Conservation (phyloP, 2,113 vertebrate species). For the Tachysurus vachellii region DNA sequence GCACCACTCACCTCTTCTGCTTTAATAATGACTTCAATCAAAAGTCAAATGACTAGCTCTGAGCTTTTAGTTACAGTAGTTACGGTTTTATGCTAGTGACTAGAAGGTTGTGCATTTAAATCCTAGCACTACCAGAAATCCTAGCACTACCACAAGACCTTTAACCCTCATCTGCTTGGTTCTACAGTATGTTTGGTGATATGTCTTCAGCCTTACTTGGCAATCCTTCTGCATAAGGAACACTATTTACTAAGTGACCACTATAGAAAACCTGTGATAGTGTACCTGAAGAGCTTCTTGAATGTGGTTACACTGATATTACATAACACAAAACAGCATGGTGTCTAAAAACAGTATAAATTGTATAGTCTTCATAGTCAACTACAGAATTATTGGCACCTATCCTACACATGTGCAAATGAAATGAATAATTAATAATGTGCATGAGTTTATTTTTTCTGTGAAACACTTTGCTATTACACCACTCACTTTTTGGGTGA, state of each 20-base stretch:
- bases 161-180: not conserved
- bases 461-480: not conserved
- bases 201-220: not conserved
- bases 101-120: not conserved
- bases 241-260: not conserved
- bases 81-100: not conserved
- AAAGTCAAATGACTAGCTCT: not conserved
- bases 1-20: not conserved
- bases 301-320: not conserved
- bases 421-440: not conserved
- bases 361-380: conserved; percentile 6
- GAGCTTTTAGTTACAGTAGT: not conserved
- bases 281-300: not conserved
- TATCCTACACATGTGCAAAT: not conserved
- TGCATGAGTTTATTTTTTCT: not conserved
- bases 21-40: not conserved
- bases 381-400: conserved; percentile 21
- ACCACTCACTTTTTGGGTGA: too few species aligned
- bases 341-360: conserved; percentile 14
- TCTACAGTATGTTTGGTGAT: not conserved
- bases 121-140: not conserved
- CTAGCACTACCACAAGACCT: too few species aligned
- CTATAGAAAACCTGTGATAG: not conserved
- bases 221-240: not conserved
- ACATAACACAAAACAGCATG: not conserved